Conservation (phyloP, 2,113 vertebrate species). For the Felis chaus region DNA sequence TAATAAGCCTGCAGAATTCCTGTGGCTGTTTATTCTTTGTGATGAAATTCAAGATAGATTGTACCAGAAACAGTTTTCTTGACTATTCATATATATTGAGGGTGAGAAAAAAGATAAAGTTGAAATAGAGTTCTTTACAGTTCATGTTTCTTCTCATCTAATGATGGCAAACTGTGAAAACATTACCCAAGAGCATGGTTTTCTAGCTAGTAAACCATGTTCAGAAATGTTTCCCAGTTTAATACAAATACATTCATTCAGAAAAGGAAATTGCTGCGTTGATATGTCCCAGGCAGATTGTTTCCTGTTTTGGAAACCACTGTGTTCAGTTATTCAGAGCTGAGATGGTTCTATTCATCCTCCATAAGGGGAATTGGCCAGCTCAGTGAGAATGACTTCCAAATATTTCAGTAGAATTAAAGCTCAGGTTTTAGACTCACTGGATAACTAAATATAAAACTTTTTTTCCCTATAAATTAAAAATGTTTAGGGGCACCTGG, state of each 20-base stretch:
- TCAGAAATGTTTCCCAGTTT: background rate
- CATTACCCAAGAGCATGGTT: background rate
- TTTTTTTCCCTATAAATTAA: background rate
- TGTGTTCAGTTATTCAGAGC: background rate
- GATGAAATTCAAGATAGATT: background rate
- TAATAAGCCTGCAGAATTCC: background rate
- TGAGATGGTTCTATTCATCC: background rate
- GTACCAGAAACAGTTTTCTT: background rate
- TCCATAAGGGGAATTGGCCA: background rate
- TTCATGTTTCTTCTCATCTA: background rate
- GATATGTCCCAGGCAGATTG: background rate
- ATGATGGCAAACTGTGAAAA: background rate
- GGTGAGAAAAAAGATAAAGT: background rate
- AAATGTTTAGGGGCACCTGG: background rate
- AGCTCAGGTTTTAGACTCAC: background rate
- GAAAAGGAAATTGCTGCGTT: slow-evolving; percentile 37
- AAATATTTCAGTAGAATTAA: background rate
- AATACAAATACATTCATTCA: slow-evolving; percentile 18
- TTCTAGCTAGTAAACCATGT: background rate
- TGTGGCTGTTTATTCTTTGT: background rate
- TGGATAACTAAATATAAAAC: background rate
- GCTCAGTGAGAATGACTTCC: background rate
- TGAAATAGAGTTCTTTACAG: background rate
- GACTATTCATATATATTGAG: background rate
- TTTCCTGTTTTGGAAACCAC: slow-evolving; percentile 60